Evolutionary conservation across 2,113 vertebrate species (phyloP).

Genomic region (Rhinolophus sinicus): DNA sequence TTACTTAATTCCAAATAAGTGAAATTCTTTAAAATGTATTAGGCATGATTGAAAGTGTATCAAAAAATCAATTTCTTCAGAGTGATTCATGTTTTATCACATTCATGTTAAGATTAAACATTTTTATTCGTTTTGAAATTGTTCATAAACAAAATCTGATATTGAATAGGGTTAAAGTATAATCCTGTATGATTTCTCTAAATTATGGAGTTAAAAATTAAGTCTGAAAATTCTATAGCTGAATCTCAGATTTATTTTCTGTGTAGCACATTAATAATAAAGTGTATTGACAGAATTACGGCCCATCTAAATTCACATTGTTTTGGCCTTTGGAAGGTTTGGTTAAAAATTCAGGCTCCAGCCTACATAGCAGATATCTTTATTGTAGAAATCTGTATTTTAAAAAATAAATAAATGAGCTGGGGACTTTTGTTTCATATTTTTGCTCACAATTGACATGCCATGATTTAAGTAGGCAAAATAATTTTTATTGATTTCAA

Average conservation of each 20-base stretch:
- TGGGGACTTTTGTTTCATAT: conserved; percentile 56
- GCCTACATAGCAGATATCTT: conserved; percentile 28
- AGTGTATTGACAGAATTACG: conserved; percentile 68
- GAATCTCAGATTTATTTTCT: conserved; percentile 67
- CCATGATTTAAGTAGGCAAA: conserved; percentile 75
- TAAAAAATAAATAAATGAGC: conserved; percentile 12
- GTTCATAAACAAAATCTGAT: conserved; percentile 50
- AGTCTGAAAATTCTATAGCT: conserved; percentile 26
- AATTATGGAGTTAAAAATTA: conserved; percentile 34
- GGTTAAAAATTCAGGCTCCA: conserved; percentile 73
- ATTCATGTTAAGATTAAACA: neutral
- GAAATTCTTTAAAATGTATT: neutral
- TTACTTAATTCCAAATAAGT: conserved; percentile 24
- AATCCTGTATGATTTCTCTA: neutral
- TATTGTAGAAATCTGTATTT: conserved; percentile 60
- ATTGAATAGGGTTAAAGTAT: neutral
- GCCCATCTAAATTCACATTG: conserved; percentile 61
- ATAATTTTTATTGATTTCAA: conserved; percentile 69
- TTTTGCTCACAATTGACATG: conserved; percentile 67
- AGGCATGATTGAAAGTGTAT: conserved; percentile 42
- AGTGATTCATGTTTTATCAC: conserved; percentile 31
- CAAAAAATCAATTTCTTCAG: neutral
- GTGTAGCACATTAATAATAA: conserved; percentile 71
- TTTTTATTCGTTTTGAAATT: conserved; percentile 48
- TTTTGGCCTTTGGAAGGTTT: conserved; percentile 71